Conservation (phyloP, 2,797 vertebrate genomes). For the Urophycis tenuis region DNA sequence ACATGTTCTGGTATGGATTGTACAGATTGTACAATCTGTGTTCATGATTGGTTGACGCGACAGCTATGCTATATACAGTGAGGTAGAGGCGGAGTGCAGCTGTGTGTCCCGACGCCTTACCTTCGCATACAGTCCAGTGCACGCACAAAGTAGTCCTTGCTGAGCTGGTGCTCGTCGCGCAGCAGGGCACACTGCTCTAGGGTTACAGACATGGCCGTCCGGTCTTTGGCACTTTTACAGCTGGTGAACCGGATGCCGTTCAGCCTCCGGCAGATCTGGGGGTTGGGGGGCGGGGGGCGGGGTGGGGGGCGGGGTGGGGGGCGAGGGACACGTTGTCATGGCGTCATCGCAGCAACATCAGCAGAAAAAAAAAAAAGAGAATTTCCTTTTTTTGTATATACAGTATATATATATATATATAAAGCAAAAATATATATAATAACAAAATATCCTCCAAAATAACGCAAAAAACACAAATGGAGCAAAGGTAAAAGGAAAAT, state of each 20-base stretch:
- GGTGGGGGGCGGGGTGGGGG: too few relatives aligned
- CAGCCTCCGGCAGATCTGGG: conserved; percentile 92
- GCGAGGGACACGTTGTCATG: neutral
- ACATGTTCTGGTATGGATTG: neutral
- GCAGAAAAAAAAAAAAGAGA: too few relatives aligned
- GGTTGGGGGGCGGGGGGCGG: neutral
- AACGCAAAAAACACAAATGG: too few relatives aligned
- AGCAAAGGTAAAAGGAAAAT: too few relatives aligned
- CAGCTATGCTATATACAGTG: conserved; percentile 35
- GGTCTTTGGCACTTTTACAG: conserved; percentile 89
- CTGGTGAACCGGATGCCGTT: conserved; percentile 95
- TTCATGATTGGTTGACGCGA: conserved; percentile 19
- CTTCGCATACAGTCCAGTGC: conserved; percentile 98
- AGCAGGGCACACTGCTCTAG: conserved; percentile 83
- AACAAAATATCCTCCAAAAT: too few relatives aligned
- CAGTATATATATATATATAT: too few relatives aligned
- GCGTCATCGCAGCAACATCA: too few relatives aligned
- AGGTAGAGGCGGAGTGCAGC: neutral
- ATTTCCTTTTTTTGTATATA: too few relatives aligned
- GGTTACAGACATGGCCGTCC: conserved; percentile 86
- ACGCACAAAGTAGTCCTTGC: conserved; percentile 90
- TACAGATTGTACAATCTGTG: neutral
- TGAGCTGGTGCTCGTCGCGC: conserved; percentile 82
- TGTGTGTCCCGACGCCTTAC: conserved; percentile 59
- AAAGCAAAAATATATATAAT: too few relatives aligned